These are phyloP conservation scores for Pica pica DNA, from an alignment of 2,113 vertebrate genomes.

Conservation along the genomic window DNA sequence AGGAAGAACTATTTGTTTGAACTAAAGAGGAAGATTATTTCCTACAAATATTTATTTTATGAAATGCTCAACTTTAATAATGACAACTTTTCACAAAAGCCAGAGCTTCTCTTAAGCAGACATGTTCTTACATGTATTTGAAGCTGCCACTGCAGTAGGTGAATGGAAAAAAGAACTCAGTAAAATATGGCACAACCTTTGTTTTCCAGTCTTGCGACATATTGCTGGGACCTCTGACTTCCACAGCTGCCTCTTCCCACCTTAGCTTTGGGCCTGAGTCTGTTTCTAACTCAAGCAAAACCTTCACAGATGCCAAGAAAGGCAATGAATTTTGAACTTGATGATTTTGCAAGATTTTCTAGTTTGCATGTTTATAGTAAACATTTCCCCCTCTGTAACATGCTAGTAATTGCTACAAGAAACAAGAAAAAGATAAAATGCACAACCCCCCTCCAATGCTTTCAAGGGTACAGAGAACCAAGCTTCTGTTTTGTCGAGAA, in stretches of 20 bases:
- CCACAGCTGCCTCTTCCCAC: neutral
- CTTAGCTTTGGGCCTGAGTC: neutral
- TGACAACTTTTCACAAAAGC: neutral
- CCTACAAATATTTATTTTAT: neutral
- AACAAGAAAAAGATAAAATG: neutral
- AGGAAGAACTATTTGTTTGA: neutral
- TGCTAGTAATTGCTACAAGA: neutral
- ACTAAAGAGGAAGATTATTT: neutral
- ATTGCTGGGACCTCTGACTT: neutral
- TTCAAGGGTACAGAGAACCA: neutral
- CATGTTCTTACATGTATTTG: neutral
- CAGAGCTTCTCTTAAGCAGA: neutral
- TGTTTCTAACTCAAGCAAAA: neutral
- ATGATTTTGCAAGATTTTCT: neutral
- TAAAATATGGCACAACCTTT: neutral
- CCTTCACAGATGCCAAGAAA: neutral
- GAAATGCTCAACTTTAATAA: neutral
- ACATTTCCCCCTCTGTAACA: neutral
- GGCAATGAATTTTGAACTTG: neutral
- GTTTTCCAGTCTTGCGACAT: neutral
- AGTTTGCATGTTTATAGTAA: neutral
- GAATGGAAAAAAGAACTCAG: neutral
- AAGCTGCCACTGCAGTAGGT: neutral
- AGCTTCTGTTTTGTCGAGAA: rapidly evolving
- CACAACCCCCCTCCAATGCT: neutral